A percentile compares a stretch with the other conserved stretches of the same genome.
These are phyloP conservation scores for Opisthocomus hoazin DNA, from an alignment of 2,113 vertebrate genomes.

Conservation along the genomic window DNA sequence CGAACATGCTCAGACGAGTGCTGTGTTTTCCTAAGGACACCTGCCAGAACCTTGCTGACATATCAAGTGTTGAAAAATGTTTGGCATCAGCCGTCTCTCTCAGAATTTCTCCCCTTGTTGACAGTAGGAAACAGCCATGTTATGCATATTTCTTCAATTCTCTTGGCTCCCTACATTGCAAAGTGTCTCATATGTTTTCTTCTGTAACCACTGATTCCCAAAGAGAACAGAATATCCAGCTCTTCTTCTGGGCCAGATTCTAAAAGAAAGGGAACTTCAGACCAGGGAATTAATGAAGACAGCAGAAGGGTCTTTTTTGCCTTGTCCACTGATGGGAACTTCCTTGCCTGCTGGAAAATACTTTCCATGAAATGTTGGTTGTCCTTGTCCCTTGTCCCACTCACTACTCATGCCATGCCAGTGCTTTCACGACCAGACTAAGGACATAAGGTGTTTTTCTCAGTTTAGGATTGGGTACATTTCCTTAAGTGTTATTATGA, in stretches of 20 bases:
- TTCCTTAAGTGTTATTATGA: not conserved
- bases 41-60: slow-evolving; percentile 51
- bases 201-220: not conserved
- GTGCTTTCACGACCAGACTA: not conserved
- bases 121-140: slow-evolving; percentile 38
- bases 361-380: not conserved
- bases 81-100: slow-evolving; percentile 13
- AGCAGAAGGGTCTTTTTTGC: not conserved
- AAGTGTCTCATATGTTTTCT: not conserved
- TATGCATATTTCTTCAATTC: slow-evolving; percentile 50
- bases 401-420: not conserved
- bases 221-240: not conserved
- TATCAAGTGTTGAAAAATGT: slow-evolving; percentile 32
- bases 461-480: not conserved
- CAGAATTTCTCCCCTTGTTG: slow-evolving; percentile 6
- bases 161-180: not conserved
- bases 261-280: not conserved
- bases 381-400: not conserved
- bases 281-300: not conserved
- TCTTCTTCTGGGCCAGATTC: not conserved
- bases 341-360: not conserved
- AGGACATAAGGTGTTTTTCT: accelerated
- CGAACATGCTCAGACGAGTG: slow-evolving; percentile 40
- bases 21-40: slow-evolving; percentile 47
- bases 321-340: not conserved